Evolutionary conservation across 2,113 vertebrate species (phyloP).

Genomic region (Anoura caudifer): DNA sequence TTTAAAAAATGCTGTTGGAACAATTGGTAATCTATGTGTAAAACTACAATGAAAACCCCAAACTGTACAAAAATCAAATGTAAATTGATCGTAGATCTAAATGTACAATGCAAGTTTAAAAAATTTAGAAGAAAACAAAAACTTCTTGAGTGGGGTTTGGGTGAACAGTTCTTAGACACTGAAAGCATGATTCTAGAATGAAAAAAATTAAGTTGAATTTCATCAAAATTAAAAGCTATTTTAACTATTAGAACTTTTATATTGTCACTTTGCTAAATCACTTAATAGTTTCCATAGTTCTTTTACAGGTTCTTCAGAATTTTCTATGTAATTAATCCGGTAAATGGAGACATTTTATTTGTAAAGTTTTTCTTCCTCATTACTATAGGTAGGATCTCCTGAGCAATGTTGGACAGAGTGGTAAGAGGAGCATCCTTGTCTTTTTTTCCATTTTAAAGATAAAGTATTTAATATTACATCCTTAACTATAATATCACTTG

Average conservation of each 20-base stretch:
- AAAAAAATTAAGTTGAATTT: background rate
- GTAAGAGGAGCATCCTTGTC: background rate
- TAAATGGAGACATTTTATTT: background rate
- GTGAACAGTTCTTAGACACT: background rate
- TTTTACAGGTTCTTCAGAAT: background rate
- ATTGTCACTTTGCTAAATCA: background rate
- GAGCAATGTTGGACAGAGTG: background rate
- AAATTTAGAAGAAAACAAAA: background rate
- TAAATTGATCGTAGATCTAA: background rate
- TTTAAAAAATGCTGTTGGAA: too few species aligned
- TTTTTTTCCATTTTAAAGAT: background rate
- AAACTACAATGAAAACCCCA: too few species aligned
- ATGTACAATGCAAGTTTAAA: background rate
- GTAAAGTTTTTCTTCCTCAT: background rate
- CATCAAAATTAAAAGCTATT: background rate
- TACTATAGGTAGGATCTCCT: background rate
- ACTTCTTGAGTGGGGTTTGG: background rate
- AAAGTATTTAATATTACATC: background rate
- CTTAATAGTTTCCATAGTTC: background rate
- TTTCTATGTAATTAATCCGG: background rate
- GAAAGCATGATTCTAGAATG: background rate
- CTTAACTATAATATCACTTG: background rate
- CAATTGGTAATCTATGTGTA: too few species aligned
- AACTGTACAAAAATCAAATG: too few species aligned
- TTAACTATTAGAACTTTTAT: background rate